Conservation (phyloP, 2,888 invertebrate genomes). For the Incurvaria masculella region DNA sequence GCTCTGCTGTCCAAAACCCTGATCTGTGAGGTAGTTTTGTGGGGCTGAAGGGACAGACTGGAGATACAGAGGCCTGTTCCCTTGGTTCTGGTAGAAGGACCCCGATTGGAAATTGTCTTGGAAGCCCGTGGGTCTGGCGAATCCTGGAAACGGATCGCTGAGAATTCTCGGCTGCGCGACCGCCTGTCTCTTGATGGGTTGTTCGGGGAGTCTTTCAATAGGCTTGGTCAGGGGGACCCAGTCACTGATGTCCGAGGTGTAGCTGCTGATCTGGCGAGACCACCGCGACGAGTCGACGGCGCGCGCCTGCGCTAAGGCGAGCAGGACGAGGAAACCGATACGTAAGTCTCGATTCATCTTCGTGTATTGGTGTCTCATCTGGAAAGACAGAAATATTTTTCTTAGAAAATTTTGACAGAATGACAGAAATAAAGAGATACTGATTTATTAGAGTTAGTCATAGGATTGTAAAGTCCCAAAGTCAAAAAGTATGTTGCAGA, state of each 20-base stretch:
- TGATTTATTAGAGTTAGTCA: too few species aligned
- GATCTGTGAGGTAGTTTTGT: conserved; percentile 41
- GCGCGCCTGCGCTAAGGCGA: conserved; percentile 28
- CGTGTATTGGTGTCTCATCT: not conserved
- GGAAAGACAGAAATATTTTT: not conserved
- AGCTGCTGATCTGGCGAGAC: conserved; percentile 49
- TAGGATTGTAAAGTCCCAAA: too few species aligned
- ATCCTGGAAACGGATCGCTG: conserved; percentile 38
- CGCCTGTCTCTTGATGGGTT: conserved; percentile 36
- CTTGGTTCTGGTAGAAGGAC: conserved; percentile 30
- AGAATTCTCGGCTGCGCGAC: conserved; percentile 36
- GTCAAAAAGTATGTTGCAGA: too few species aligned
- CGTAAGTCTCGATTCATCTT: not conserved
- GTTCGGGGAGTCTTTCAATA: conserved; percentile 27
- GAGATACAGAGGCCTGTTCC: conserved; percentile 39
- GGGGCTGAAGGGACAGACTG: conserved; percentile 46
- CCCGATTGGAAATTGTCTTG: conserved; percentile 35
- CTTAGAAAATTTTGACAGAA: too few species aligned
- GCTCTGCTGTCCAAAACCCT: conserved; percentile 40
- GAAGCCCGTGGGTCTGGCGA: conserved; percentile 29
- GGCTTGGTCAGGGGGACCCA: conserved; percentile 44
- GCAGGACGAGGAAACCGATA: not conserved
- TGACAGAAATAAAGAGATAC: too few species aligned
- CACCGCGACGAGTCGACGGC: conserved; percentile 38
- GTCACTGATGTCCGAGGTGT: conserved; percentile 44